phyloP scores from a whole-genome alignment of 2,888 invertebrate species.

The Drosophila greeni region DNA sequence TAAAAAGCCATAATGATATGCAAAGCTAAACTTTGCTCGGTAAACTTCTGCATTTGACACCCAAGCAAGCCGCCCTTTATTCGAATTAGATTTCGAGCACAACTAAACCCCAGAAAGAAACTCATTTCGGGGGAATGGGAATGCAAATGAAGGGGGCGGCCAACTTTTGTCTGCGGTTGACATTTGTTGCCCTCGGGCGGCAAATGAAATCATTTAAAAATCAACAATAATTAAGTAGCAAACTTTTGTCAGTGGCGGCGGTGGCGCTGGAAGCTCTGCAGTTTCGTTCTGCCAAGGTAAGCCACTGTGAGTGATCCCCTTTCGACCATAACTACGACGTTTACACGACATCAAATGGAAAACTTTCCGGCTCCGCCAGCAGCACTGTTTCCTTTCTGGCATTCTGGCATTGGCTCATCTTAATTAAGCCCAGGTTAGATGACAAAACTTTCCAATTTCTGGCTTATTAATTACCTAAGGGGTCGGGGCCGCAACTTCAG shows the following conservation, averaged over 20 bases:
- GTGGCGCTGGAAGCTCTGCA: slow-evolving; percentile 4
- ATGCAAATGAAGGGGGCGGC: slow-evolving; percentile 8
- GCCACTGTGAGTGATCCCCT: slow-evolving; percentile 23
- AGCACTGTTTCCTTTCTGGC: not conserved
- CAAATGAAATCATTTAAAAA: slow-evolving; percentile 69
- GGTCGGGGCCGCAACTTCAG: slow-evolving; percentile 21
- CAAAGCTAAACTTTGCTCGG: slow-evolving; percentile 34
- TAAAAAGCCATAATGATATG: slow-evolving; percentile 39
- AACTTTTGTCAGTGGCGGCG: slow-evolving; percentile 53
- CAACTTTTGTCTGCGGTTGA: slow-evolving; percentile 52
- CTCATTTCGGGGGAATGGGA: slow-evolving; percentile 9
- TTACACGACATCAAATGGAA: slow-evolving; percentile 69
- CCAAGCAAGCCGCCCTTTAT: slow-evolving; percentile 1
- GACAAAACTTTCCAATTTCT: slow-evolving; percentile 53
- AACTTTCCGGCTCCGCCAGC: slow-evolving; percentile 51
- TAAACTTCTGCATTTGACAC: slow-evolving; percentile 41
- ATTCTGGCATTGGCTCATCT: slow-evolving; percentile 34
- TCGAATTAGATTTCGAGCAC: slow-evolving; percentile 39
- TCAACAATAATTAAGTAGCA: slow-evolving; percentile 64
- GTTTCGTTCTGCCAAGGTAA: slow-evolving; percentile 22
- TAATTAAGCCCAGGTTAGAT: slow-evolving; percentile 55
- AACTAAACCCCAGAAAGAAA: slow-evolving; percentile 39
- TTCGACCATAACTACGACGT: slow-evolving; percentile 55
- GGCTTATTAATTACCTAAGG: slow-evolving; percentile 51
- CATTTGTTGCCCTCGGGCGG: slow-evolving; percentile 48